These are phyloP conservation scores for Meriones unguiculatus DNA, from an alignment of 2,113 vertebrate genomes.

Conservation along the genomic window DNA sequence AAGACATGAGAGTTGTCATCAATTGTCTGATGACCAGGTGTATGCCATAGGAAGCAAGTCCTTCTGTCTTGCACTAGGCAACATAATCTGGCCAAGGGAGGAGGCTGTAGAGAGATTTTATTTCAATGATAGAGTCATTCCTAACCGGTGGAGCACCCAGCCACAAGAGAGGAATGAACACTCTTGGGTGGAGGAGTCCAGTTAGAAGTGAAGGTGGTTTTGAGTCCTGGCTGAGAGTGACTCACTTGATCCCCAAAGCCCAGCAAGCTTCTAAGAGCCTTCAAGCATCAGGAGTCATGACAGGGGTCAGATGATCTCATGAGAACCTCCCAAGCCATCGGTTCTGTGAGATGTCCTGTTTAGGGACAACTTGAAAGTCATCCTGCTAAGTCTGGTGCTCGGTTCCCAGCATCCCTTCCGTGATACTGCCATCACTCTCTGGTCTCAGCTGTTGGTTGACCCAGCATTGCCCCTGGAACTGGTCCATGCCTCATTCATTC, in stretches of 20 bases:
- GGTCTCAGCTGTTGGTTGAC: not conserved
- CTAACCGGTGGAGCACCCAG: not conserved
- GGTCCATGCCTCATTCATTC: not conserved
- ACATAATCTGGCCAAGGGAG: not conserved
- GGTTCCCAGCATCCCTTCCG: not conserved
- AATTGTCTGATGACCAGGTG: not conserved
- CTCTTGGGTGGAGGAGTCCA: not conserved
- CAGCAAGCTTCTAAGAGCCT: not conserved
- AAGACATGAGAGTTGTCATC: not conserved
- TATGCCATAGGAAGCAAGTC: not conserved
- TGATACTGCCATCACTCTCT: fast-evolving
- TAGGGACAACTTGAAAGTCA: not conserved
- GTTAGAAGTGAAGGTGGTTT: not conserved
- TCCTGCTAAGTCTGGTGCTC: not conserved
- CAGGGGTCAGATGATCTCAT: not conserved
- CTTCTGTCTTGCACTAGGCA: conserved; percentile 7
- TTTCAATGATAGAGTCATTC: not conserved
- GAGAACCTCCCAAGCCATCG: not conserved
- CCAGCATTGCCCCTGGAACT: not conserved
- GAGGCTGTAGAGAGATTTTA: not conserved
- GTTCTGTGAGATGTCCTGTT: not conserved
- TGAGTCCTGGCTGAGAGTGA: not conserved
- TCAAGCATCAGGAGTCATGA: not conserved
- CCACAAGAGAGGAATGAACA: not conserved
- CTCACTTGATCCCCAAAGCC: not conserved